Percentiles rank a stretch among this genome's conserved stretches.
Conservation (phyloP, 2,888 invertebrate genomes). For the Clistopyga incitator region DNA sequence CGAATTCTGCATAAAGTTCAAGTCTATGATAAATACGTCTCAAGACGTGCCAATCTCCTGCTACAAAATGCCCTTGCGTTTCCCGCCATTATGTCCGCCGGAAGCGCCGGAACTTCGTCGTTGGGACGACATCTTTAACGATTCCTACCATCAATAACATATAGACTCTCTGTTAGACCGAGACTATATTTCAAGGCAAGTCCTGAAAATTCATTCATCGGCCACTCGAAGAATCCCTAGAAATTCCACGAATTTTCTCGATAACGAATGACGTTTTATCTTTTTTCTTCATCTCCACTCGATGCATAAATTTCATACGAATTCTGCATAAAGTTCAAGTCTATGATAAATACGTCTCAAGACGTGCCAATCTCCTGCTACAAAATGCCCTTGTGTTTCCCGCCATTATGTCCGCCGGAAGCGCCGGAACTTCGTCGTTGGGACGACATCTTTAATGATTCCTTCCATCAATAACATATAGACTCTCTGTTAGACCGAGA, state of each 20-base stretch:
- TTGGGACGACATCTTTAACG: slow-evolving; percentile 24
- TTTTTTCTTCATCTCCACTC: too few species aligned
- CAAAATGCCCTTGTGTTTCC: slow-evolving; percentile 11
- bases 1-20: too few species aligned
- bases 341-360: too few species aligned
- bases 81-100: background rate
- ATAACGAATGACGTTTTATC: too few species aligned
- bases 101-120: background rate
- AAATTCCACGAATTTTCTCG: too few species aligned
- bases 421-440: background rate
- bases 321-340: too few species aligned
- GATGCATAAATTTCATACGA: too few species aligned
- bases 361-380: slow-evolving; percentile 31
- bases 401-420: background rate
- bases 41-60: slow-evolving; percentile 35
- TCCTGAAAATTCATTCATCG: background rate
- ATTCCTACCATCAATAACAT: slow-evolving; percentile 2
- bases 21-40: too few species aligned
- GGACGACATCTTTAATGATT: slow-evolving; percentile 30
- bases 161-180: background rate
- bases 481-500: background rate
- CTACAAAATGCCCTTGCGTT: slow-evolving; percentile 9
- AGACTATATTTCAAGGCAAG: background rate
- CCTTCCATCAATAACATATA: background rate
- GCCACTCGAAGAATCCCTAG: background rate